Evolutionary conservation across 2,113 vertebrate species (phyloP), one percentile per base, ranked within the genome.

Genomic region (Clarias batrachus): DNA sequence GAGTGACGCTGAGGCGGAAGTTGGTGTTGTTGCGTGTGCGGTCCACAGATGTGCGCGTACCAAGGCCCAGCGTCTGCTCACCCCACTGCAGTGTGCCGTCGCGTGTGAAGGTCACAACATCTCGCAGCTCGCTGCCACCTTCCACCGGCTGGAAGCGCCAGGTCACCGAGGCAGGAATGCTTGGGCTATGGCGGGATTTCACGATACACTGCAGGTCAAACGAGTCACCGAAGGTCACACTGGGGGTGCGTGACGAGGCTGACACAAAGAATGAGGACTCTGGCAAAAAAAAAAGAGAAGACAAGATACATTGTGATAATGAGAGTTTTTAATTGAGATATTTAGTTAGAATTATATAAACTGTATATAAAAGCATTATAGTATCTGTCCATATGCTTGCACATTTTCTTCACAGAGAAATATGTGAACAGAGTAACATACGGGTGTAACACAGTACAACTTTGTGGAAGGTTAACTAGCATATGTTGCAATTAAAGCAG

Each of bases 181-280:
- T 95, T 0, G 96, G 93, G 0, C 97, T 97, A 87, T 97, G 98
- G 16, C 97, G 96, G 0, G 97, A 97, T 88, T 99, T 99, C 89
- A 99, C 97, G 92, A 99, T 96, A 90, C 98, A 99, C 90, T 99
- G 96, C 1, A 99, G 95, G 92, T 99, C 97, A 0, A 99, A 99
- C 10, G 97, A 97, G 63, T 98, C 97, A 0, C 97, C 96, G 86
- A 97, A 99, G 84, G 96, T 97, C 23, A 99, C 96, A 0, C 97
- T 97, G 0, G 97, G 98, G 0, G 97, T 99, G 68, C 98, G 96
- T 0, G 98, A 98, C 73, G 98, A 97, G n/a, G 98, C 98, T 0
- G 97, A 98, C 84, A 99, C 96, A 0, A 96, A 96, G 84, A 99
- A 99, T 1, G 97, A 96, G 0, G 95, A 97, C 90, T 99, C 98